phyloP scores from a whole-genome alignment of 2,113 vertebrate species.

The Camelus bactrianus region DNA sequence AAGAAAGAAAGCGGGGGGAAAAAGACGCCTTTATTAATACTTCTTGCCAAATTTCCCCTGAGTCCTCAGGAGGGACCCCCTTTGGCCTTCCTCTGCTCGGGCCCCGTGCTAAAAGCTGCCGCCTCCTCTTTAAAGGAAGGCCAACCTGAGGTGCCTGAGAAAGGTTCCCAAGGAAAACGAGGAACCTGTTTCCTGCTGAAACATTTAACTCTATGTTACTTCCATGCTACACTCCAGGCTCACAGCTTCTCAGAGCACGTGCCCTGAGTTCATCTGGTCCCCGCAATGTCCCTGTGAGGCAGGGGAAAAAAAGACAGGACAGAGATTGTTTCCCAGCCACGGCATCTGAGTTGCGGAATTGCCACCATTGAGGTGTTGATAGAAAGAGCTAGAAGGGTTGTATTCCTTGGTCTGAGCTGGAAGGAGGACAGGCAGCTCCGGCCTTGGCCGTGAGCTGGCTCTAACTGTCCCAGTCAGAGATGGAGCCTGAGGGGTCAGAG shows the following conservation, averaged over 20 bases:
- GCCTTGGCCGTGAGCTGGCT: neutral
- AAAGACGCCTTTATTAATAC: constrained; percentile 64
- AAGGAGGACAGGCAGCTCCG: neutral
- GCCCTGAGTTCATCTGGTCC: neutral
- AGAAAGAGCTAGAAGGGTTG: neutral
- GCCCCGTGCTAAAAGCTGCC: neutral
- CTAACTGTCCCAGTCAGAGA: neutral
- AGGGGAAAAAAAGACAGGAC: neutral
- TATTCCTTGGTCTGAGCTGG: neutral
- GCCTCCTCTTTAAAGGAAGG: constrained; percentile 27
- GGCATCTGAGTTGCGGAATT: neutral
- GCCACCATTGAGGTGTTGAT: neutral
- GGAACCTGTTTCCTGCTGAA: neutral
- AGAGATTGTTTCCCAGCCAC: neutral
- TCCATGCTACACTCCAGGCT: neutral
- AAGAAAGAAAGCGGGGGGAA: neutral
- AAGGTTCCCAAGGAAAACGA: constrained; percentile 15
- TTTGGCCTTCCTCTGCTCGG: neutral
- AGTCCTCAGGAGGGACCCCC: neutral
- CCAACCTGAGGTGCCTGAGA: constrained; percentile 15
- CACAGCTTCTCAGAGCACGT: neutral
- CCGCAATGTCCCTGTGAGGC: neutral
- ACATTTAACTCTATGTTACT: neutral
- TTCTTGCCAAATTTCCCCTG: constrained; percentile 56
- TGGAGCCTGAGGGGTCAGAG: neutral